Evolutionary conservation across 2,113 vertebrate species (phyloP).

Genomic region (Ondatra zibethicus): DNA sequence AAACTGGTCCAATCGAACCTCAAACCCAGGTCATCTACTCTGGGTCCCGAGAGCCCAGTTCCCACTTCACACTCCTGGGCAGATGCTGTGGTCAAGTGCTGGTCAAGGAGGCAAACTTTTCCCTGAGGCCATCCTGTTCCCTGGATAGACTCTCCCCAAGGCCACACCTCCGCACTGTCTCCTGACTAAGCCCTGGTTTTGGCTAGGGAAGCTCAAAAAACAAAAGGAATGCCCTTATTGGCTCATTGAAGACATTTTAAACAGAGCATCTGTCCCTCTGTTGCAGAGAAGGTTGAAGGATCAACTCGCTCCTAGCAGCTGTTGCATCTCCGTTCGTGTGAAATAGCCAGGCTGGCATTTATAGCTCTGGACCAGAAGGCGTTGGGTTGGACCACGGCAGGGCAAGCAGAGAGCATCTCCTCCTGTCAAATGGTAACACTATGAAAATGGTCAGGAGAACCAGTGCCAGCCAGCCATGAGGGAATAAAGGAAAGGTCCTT

Average conservation of each 20-base stretch:
- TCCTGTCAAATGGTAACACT: background rate
- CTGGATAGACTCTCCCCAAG: background rate
- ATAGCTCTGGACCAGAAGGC: background rate
- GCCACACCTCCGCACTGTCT: conserved; percentile 34
- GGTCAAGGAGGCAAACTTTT: background rate
- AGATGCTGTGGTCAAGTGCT: background rate
- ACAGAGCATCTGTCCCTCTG: conserved; percentile 2
- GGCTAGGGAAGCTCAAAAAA: conserved; percentile 24
- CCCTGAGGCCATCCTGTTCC: background rate
- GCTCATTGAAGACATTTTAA: conserved; percentile 10
- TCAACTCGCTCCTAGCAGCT: background rate
- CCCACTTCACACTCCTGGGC: accelerated
- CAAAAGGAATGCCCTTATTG: conserved; percentile 32
- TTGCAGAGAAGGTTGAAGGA: background rate
- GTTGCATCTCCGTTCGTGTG: background rate
- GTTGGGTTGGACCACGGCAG: too few relatives aligned
- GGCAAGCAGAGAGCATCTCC: background rate
- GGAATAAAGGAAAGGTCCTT: background rate
- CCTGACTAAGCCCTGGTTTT: background rate
- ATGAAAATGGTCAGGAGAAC: background rate
- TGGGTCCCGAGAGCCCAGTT: background rate
- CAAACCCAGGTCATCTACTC: background rate
- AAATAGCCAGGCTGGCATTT: background rate
- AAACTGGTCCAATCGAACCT: background rate
- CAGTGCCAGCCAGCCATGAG: background rate